phyloP scores from a whole-genome alignment of 2,113 vertebrate species.

The Chlamydotis undulata region DNA sequence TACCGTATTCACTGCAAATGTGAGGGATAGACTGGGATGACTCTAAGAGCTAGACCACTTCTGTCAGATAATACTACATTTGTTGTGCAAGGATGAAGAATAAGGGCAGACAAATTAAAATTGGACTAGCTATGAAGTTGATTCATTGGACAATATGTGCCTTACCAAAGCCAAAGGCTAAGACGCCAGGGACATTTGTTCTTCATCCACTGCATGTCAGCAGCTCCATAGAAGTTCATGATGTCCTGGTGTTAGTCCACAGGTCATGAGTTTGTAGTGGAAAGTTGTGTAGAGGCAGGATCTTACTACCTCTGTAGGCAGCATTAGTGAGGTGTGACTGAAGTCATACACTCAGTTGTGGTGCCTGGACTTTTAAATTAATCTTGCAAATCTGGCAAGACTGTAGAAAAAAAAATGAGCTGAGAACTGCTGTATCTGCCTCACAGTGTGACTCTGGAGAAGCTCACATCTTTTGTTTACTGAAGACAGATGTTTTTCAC shows the following conservation, averaged over 20 bases:
- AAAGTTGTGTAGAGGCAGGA: not conserved
- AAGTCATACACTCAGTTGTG: not conserved
- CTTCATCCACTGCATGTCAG: not conserved
- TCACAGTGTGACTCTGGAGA: not conserved
- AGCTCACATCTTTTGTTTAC: not conserved
- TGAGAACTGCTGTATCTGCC: not conserved
- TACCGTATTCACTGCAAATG: not conserved
- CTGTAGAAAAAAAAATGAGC: not conserved
- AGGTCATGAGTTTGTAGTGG: not conserved
- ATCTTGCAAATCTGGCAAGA: not conserved
- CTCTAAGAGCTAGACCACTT: not conserved
- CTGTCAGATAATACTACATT: not conserved
- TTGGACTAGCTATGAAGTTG: not conserved
- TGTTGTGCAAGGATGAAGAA: not conserved
- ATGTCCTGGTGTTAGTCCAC: not conserved
- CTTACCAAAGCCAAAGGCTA: not conserved
- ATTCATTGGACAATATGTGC: not conserved
- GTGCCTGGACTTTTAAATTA: not conserved
- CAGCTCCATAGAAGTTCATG: not conserved
- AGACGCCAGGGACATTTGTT: not conserved
- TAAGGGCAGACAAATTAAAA: not conserved
- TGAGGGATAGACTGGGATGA: not conserved
- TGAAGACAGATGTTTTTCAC: not conserved
- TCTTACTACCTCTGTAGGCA: not conserved
- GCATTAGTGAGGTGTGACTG: not conserved